These are phyloP conservation scores for Nycteola revayana DNA, from an alignment of 2,888 invertebrate species.

Conservation along the genomic window DNA sequence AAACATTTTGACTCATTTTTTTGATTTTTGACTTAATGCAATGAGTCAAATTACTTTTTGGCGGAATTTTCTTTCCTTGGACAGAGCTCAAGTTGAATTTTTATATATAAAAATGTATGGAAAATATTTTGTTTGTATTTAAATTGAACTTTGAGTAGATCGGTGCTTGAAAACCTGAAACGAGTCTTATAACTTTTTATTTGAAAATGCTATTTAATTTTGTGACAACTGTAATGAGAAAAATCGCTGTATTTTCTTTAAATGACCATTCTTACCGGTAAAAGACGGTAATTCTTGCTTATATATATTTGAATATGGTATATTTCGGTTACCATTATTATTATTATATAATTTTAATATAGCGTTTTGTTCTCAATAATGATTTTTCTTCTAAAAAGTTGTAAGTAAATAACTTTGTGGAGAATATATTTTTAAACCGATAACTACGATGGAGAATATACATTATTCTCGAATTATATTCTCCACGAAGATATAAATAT, in stretches of 20 bases:
- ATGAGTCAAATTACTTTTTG: slow-evolving; percentile 3
- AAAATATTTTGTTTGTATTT: not conserved
- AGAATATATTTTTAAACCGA: slow-evolving; percentile 3
- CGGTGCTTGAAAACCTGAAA: slow-evolving; percentile 3
- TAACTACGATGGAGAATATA: slow-evolving; percentile 4
- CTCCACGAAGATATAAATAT: slow-evolving; percentile 6
- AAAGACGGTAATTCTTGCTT: no score
- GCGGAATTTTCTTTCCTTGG: slow-evolving; percentile 5
- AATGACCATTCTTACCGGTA: no score
- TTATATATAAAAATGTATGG: not conserved
- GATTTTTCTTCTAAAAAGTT: slow-evolving; percentile 14
- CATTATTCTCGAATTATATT: slow-evolving; percentile 2
- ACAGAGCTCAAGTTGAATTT: slow-evolving; percentile 4
- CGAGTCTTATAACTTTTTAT: slow-evolving; percentile 21
- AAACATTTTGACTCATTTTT: slow-evolving; percentile 9
- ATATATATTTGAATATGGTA: no score
- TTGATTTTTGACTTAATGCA: slow-evolving; percentile 1
- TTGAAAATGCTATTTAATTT: slow-evolving; percentile 7
- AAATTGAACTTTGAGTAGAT: slow-evolving; percentile 3
- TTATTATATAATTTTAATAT: no score
- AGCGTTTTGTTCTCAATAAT: no score
- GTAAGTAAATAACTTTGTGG: slow-evolving; percentile 9
- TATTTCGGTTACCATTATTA: no score
- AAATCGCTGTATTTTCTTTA: no score
- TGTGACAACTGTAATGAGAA: no score